Base-by-base conservation (phyloP, 2,888 invertebrate species). In the Drosophila imparisetae region DNA sequence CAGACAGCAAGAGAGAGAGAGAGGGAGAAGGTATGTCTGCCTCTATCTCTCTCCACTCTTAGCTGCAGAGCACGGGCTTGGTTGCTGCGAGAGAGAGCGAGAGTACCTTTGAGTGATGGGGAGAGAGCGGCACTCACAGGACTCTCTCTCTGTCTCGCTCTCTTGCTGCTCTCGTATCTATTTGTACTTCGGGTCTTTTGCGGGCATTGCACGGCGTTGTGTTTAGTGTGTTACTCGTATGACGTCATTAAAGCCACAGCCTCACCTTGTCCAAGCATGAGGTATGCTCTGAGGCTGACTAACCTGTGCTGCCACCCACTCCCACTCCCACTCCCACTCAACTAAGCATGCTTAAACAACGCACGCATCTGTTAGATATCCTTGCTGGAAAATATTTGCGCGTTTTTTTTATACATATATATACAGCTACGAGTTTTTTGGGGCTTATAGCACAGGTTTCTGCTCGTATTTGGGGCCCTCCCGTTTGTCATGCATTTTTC, bases 401-500 rank as follows among this genome's bases (percentile, higher is more conserved):
- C 84, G 81, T 73, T 85, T 81, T 81, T n/a, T n/a, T 18, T 36
- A 5, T 36, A 8, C n/a, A 30, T 30, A 18, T 86, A 79, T 73
- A 77, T 36, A 34, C 69, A 75, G 66, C 72, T 81, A 65, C n/a
- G 32, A 69, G 69, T 40, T 55, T 55, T 24, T 50, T 63, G 45
- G 63, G 38, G 48, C 75, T 24, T 15, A 45, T 8, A 15, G 21
- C 21, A 15, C 21, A 24, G 40, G 40, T 24, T 8, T 50, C 27
- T 30, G 42, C 42, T 13, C 42, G n/a, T 21, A 45, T 50, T 55
- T 24, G 72, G 68, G 65, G 68, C 21, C 11, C 54, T 8, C 77
- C 81, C 77, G 70, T 79, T 88, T 81, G 81, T 83, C 89, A 85
- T 85, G 89, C 89, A 85, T 85, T 86, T 89, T 85, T 86, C 87